phyloP scores from a whole-genome alignment of 35 echinoderm and acorn worm species.

The Acanthaster planci region DNA sequence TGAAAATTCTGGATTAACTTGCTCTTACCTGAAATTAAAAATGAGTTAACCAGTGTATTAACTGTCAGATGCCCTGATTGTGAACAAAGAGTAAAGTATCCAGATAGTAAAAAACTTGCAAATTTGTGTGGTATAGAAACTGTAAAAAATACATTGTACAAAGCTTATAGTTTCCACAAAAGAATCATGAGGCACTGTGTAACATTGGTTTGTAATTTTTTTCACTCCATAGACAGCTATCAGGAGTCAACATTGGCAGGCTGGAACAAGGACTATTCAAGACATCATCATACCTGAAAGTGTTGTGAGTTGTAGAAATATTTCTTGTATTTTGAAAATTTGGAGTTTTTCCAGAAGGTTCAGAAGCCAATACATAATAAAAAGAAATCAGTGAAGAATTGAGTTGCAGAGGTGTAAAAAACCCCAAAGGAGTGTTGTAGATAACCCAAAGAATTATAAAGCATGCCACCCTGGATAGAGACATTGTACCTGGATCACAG shows the following conservation, averaged over 20 bases:
- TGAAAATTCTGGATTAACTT: neutral
- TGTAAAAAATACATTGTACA: neutral
- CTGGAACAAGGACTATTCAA: neutral
- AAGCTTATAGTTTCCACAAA: too few relatives aligned
- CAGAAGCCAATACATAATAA: neutral
- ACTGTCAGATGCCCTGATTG: neutral
- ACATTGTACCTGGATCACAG: too few relatives aligned
- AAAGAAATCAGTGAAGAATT: neutral
- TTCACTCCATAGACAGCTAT: neutral
- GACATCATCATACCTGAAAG: neutral
- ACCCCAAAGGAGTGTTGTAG: neutral
- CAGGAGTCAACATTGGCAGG: neutral
- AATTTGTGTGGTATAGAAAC: neutral
- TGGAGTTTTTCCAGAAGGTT: neutral
- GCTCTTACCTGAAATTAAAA: neutral
- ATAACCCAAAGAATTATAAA: neutral
- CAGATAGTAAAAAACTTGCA: neutral
- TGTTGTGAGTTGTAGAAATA: neutral
- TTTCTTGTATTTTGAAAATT: neutral
- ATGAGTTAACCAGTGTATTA: neutral
- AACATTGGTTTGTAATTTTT: neutral
- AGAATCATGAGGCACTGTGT: too few relatives aligned
- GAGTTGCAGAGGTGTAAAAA: neutral
- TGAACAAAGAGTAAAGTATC: neutral
- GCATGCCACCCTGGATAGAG: too few relatives aligned